Conservation (phyloP, 2,888 invertebrate genomes). For the Oithona nana region DNA sequence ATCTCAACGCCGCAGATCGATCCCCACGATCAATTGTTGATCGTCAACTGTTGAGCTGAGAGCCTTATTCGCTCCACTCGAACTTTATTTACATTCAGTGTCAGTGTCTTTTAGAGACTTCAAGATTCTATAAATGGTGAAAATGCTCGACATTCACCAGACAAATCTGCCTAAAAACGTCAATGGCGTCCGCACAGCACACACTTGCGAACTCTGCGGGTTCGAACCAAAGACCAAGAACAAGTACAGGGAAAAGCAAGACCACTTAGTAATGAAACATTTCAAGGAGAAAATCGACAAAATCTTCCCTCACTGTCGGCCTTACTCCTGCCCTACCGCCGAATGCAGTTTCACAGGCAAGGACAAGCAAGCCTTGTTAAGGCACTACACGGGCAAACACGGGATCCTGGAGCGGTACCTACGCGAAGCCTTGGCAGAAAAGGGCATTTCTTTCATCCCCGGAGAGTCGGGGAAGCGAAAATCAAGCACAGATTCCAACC, state of each 20-base stretch:
- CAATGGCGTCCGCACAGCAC: constrained; percentile 15
- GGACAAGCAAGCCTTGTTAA: constrained; percentile 15
- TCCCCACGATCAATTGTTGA: no score
- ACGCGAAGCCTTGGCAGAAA: constrained; percentile 13
- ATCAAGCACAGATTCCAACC: neutral
- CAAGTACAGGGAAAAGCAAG: constrained; percentile 17
- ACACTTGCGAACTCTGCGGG: constrained; percentile 16
- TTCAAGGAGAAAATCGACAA: constrained; percentile 16
- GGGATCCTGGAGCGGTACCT: constrained; percentile 13
- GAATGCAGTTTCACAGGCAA: constrained; percentile 12
- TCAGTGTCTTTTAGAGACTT: no score
- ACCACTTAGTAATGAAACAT: constrained; percentile 17
- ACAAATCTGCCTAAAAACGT: constrained; percentile 13
- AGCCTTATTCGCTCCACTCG: no score
- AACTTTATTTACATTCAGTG: no score
- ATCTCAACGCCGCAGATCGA: neutral
- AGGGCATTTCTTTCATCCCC: constrained; percentile 5
- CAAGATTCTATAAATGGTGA: neutral
- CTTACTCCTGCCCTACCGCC: constrained; percentile 8
- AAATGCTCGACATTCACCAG: constrained; percentile 7
- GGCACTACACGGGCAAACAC: constrained; percentile 16
- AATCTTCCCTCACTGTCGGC: constrained; percentile 15
- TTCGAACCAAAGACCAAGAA: constrained; percentile 17
- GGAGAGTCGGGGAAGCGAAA: constrained; percentile 9
- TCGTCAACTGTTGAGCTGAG: no score